Evolutionary conservation across 2,113 vertebrate genomes (phyloP), one percentile per base, ranked within the genome.

Genomic region (Mastomys coucha): DNA sequence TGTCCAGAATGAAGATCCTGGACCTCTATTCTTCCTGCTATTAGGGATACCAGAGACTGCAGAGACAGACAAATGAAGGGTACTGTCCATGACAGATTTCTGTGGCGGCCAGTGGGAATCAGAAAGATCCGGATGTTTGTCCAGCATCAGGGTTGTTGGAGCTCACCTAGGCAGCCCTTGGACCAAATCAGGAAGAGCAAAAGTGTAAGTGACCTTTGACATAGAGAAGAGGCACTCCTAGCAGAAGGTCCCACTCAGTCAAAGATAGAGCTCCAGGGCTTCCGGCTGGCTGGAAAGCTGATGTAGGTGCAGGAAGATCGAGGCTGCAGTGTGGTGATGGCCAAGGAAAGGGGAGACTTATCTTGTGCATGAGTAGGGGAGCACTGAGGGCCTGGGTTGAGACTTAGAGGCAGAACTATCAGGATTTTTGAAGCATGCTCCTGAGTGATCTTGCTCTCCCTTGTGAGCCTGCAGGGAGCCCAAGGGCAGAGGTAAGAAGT

Each of bases 211-310:
- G 39, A 56, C 49, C 82, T 89, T 53, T 90, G 63, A 24, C 33
- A 8, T 14, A 87, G 45, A 3, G 28, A 42, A 60, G 31, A 56
- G 84, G 49, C 14, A 0, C 67, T 56, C 8, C 67, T 26, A 73
- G 45, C 16, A 33, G 85, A 87, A 24, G 70, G 56, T 9, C 3
- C 33, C 45, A n/a, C 88, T 45, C 45, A 3, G 31, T n/a, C 78
- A 3, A 11, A 67, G 70, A 6, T 10, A 42, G 63, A n/a, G 42
- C 26, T 26, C 0, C 0, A 24, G 91, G 33, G 24, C 75, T 39
- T 20, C 2, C 0, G 0, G 20, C 5, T 19, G n/a, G 26, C 10
- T 5, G 36, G 17, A 80, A 26, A 2, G 3, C 2, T 31, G 11
- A 2, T n/a, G 33, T 51, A n/a, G 80, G 60, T 49, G 4, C 10